A percentile compares a stretch with the other conserved stretches of the same genome.
Conservation (phyloP, 2,888 invertebrate genomes). For the Shargacucullia verbasci region DNA sequence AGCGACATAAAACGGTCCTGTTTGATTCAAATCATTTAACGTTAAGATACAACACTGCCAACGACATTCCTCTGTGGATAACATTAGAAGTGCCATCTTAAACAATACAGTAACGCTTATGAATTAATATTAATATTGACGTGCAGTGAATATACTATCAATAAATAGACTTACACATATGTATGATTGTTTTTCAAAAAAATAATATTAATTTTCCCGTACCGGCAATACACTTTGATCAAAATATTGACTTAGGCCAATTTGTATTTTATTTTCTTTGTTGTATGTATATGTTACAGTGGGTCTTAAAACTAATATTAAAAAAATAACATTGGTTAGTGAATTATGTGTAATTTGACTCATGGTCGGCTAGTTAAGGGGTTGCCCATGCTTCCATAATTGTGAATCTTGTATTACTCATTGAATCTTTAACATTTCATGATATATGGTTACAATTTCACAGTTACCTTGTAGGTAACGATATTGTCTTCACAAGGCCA, state of each 20-base stretch:
- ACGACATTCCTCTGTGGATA: conserved; percentile 76
- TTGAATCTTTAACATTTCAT: conserved; percentile 40
- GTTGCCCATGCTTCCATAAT: conserved; percentile 63
- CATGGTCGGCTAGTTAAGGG: conserved; percentile 48
- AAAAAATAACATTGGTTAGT: conserved; percentile 60
- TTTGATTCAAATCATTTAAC: conserved; percentile 64
- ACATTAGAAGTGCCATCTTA: conserved; percentile 72
- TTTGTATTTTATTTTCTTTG: conserved; percentile 40
- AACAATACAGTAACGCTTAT: conserved; percentile 64
- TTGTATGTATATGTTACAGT: conserved; percentile 47
- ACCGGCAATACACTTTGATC: conserved; percentile 72
- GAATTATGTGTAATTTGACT: conserved; percentile 54
- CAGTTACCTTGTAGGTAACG: conserved; percentile 31
- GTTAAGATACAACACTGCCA: conserved; percentile 76
- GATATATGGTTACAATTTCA: conserved; percentile 41
- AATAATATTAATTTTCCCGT: conserved; percentile 9
- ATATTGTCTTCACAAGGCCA: conserved; percentile 42
- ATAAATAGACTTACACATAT: conserved; percentile 19
- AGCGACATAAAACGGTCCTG: conserved; percentile 50
- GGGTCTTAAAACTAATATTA: conserved; percentile 32
- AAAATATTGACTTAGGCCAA: conserved; percentile 66
- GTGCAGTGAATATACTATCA: conserved; percentile 37
- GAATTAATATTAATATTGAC: conserved; percentile 49
- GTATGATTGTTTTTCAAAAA: conserved; percentile 20
- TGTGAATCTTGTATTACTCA: conserved; percentile 36